Evolutionary conservation across 2,888 invertebrate genomes (phyloP), one percentile per base, ranked within the genome.

Genomic region (Petrolisthes manimaculis): DNA sequence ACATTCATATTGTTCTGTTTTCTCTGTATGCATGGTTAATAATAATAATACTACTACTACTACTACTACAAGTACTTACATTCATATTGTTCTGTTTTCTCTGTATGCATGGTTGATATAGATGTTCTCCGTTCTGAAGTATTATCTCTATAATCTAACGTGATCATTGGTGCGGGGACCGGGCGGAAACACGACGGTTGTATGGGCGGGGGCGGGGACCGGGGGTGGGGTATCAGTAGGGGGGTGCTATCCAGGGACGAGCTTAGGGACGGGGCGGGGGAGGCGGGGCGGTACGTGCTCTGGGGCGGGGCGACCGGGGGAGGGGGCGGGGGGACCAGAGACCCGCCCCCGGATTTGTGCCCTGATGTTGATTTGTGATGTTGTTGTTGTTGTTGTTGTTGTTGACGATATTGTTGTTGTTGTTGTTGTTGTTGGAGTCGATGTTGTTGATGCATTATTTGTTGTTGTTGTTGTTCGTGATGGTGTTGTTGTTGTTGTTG

Each of bases 81-180:
- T 92, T 95, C 95, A 53, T 94, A 93, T 91, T 94, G 94, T 91
- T 95, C 95, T 89, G 95, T 95, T 80, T 94, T 93, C 91, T 96
- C 96, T 0, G 96, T 96, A 81, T 95, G 95, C 91, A 96, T 95
- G 0, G 96, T 96, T 0, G 96, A 96, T 0, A 93, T 92, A 89
- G 94, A 93, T 18, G 86, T 88, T 12, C 89, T 88, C 14, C 96
- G 95, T 0, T 96, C 96, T 0, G 96, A 96, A 91, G 96, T 96
- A 0, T 96, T 96, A 91, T 96, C 96, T 54, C 95, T 93, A 1
- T 93, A 92, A 81, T 86, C 90, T 4, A 81, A 53, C 51, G 54
- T 77, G 54, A n/a, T 18, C 12, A 53, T 51, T 21, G n/a, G 71
- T 3, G 56, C 79, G 37, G 21, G 83, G n/a, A 55, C 78, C 9